Conservation (phyloP, 2,113 vertebrate genomes). For the Planiliza haematocheilus region DNA sequence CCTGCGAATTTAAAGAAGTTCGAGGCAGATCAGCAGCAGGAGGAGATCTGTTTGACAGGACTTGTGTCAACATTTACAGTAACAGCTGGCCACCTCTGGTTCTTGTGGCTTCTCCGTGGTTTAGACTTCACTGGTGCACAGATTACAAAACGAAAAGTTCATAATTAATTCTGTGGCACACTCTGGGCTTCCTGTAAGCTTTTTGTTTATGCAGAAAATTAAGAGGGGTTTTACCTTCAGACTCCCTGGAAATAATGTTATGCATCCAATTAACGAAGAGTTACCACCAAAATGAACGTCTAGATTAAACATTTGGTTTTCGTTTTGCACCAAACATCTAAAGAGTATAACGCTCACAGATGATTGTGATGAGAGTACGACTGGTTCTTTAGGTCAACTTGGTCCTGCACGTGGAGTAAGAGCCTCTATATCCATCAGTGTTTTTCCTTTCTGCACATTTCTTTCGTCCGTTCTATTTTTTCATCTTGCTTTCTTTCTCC, state of each 20-base stretch:
- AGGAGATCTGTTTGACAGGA: conserved; percentile 1
- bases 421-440: conserved; percentile 16
- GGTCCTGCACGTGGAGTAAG: not conserved
- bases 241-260: not conserved
- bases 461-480: conserved; percentile 6
- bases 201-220: conserved; percentile 1
- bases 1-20: conserved; percentile 9
- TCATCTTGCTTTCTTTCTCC: conserved; percentile 4
- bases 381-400: conserved; percentile 46
- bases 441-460: not conserved
- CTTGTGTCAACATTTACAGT: not conserved
- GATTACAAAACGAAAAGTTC: not conserved
- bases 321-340: not conserved
- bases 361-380: conserved; percentile 20
- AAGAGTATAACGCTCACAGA: conserved; percentile 5
- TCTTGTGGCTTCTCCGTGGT: not conserved
- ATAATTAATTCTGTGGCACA: not conserved
- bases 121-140: not conserved
- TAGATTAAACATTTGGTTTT: not conserved
- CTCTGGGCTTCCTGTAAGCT: not conserved
- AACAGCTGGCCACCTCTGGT: conserved; percentile 23
- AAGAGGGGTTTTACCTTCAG: not conserved
- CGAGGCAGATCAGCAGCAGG: not conserved
- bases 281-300: no score
- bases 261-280: no score